These are phyloP conservation scores for Myrmecophaga tridactyla DNA, from an alignment of 2,113 vertebrate genomes.

Conservation along the genomic window DNA sequence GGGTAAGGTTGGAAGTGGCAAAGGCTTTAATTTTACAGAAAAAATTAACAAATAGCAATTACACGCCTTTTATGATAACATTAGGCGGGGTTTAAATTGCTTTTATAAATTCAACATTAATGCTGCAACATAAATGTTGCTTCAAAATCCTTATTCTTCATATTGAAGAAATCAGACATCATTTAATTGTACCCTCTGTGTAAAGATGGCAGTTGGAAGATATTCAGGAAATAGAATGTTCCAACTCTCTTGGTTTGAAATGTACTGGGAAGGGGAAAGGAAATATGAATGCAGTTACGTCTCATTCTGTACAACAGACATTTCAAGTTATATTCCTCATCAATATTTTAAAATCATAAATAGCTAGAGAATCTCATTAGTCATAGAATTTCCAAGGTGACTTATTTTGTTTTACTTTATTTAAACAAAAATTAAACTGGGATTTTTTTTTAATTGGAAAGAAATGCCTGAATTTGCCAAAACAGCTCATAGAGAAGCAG, in stretches of 20 bases:
- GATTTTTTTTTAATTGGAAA: too few species aligned
- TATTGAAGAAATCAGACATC: background rate
- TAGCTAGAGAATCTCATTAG: background rate
- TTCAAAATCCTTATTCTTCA: background rate
- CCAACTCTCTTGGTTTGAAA: background rate
- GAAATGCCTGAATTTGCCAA: background rate
- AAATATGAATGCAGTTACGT: background rate
- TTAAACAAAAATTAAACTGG: background rate
- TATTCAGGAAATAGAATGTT: background rate
- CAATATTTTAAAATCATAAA: background rate
- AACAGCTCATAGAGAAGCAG: background rate
- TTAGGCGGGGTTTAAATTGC: background rate
- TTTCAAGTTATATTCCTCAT: background rate
- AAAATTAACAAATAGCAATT: background rate
- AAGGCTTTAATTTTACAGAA: background rate
- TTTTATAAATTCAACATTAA: background rate
- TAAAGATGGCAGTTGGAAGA: background rate
- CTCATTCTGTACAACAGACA: background rate
- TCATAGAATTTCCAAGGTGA: background rate
- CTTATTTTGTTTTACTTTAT: background rate
- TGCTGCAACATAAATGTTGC: background rate
- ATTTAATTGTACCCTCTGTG: background rate
- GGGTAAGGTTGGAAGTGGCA: slow-evolving; percentile 15
- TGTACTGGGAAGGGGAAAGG: background rate
- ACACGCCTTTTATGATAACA: background rate